Evolutionary conservation across 2,797 vertebrate species (phyloP).

Genomic region (Hemitrygon akajei): DNA sequence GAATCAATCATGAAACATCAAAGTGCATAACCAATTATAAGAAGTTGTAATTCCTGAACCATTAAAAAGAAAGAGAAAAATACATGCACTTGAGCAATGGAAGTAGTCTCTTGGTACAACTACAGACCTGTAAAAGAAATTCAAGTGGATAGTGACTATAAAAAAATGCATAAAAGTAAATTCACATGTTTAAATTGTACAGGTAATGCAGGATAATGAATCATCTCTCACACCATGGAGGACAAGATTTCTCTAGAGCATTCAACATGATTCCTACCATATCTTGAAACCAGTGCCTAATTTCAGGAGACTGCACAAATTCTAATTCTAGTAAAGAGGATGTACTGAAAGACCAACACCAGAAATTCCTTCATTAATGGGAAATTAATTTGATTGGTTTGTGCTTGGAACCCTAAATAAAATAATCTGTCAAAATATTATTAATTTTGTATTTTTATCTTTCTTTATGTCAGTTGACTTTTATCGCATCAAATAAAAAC

Average conservation of each 20-base stretch:
- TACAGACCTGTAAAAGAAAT: background rate
- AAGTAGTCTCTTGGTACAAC: background rate
- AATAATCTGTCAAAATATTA: background rate
- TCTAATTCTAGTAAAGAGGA: background rate
- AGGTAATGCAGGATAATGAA: conserved; percentile 37
- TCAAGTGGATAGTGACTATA: conserved; percentile 15
- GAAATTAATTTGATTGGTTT: background rate
- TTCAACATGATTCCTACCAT: background rate
- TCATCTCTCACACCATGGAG: conserved; percentile 30
- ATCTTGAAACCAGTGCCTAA: background rate
- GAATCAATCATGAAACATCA: no score
- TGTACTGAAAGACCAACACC: background rate
- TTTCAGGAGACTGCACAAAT: background rate
- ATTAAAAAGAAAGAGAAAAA: background rate
- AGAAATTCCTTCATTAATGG: background rate
- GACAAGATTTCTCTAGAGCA: background rate
- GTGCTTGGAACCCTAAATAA: background rate
- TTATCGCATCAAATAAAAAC: background rate
- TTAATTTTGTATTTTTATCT: background rate
- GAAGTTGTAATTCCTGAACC: background rate
- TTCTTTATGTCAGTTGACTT: background rate
- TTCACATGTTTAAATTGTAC: background rate
- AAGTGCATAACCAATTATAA: background rate
- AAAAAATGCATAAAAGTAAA: conserved; percentile 31
- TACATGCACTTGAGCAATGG: background rate